phyloP scores from a whole-genome alignment of 2,888 invertebrate genomes.

The Syrphus vitripennis region DNA sequence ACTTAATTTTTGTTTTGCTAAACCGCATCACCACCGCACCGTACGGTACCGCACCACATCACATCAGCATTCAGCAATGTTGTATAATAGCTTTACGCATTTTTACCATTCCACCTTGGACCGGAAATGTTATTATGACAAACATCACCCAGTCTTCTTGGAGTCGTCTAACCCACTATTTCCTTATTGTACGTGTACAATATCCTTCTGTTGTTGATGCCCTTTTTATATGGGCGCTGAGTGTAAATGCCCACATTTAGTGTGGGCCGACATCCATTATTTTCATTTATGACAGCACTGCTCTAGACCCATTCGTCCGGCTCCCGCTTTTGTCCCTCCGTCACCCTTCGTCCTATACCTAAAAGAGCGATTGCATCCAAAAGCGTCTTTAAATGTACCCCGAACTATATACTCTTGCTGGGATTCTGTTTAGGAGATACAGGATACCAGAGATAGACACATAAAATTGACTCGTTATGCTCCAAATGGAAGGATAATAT shows the following conservation, averaged over 20 bases:
- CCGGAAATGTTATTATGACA: constrained; percentile 50
- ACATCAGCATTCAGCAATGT: no score
- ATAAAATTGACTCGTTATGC: constrained; percentile 70
- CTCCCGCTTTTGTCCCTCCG: neutral
- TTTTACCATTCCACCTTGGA: neutral
- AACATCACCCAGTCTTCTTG: constrained; percentile 28
- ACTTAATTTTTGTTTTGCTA: neutral
- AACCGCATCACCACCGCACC: no score
- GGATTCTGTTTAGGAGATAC: constrained; percentile 17
- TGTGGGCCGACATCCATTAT: constrained; percentile 38
- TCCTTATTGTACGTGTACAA: constrained; percentile 15
- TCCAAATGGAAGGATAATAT: constrained; percentile 67
- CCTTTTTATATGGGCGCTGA: neutral
- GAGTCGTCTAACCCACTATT: constrained; percentile 30
- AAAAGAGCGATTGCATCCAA: constrained; percentile 28
- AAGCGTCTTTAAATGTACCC: constrained; percentile 46
- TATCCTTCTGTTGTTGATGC: constrained; percentile 42
- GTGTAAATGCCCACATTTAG: constrained; percentile 47
- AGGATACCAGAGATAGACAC: constrained; percentile 49
- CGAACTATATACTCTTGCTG: neutral
- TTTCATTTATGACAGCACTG: constrained; percentile 57
- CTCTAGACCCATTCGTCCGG: neutral
- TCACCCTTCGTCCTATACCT: neutral
- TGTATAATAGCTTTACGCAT: neutral
- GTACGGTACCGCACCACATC: no score